These are phyloP conservation scores for Echiichthys vipera DNA, from an alignment of 2,797 vertebrate genomes.

Conservation along the genomic window DNA sequence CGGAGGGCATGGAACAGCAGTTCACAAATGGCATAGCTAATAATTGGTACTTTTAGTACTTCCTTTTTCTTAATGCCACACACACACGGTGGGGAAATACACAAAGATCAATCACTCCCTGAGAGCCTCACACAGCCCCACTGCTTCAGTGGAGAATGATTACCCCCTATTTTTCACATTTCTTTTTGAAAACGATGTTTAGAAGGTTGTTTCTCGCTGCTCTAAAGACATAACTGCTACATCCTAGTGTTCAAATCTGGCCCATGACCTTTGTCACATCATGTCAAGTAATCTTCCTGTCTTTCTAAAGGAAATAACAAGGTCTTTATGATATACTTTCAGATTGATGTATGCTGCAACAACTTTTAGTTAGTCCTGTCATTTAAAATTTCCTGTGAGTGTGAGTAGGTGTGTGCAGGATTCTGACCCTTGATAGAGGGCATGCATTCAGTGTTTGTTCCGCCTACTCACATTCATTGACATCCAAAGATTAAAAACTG, in stretches of 20 bases:
- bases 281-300: slow-evolving; percentile 19
- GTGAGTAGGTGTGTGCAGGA: neutral
- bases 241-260: slow-evolving; percentile 48
- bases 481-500: neutral
- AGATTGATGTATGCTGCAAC: slow-evolving; percentile 4
- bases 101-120: slow-evolving; percentile 39
- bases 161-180: slow-evolving; percentile 11
- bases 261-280: slow-evolving; percentile 35
- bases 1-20: slow-evolving; percentile 29
- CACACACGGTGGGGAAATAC: slow-evolving; percentile 38
- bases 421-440: neutral
- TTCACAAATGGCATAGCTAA: slow-evolving; percentile 54
- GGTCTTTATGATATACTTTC: slow-evolving; percentile 9
- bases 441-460: slow-evolving; percentile 1
- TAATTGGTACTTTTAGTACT: slow-evolving; percentile 61
- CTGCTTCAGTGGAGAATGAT: slow-evolving; percentile 25
- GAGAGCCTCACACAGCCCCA: slow-evolving; percentile 21
- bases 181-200: slow-evolving; percentile 2
- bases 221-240: slow-evolving; percentile 7
- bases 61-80: slow-evolving; percentile 29
- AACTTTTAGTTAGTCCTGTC: slow-evolving; percentile 2
- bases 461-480: slow-evolving; percentile 7
- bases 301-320: slow-evolving; percentile 12
- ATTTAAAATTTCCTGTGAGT: neutral
- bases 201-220: slow-evolving; percentile 3